These are phyloP conservation scores for Anguilla anguilla DNA, from an alignment of 2,797 vertebrate genomes.

Conservation along the genomic window DNA sequence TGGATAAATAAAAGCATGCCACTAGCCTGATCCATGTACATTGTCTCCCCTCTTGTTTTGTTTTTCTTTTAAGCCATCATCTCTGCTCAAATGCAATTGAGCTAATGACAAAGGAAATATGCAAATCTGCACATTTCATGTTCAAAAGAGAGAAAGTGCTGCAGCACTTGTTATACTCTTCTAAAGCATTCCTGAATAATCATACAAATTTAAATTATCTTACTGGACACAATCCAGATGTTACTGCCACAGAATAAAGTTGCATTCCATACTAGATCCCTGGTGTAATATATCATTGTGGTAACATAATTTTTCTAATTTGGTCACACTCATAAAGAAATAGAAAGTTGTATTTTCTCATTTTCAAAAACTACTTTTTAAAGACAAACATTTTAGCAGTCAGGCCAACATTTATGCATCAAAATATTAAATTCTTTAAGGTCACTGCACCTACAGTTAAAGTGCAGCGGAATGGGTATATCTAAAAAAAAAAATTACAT, in stretches of 20 bases:
- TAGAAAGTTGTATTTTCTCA: not conserved
- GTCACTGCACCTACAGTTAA: too few relatives aligned
- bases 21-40: too few relatives aligned
- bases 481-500: too few relatives aligned
- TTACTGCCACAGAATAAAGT: not conserved
- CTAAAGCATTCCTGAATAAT: not conserved
- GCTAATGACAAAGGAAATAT: not conserved
- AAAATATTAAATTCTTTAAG: too few relatives aligned
- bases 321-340: not conserved
- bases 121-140: not conserved
- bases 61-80: not conserved
- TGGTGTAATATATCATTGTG: not conserved
- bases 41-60: not conserved
- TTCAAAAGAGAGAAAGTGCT: not conserved
- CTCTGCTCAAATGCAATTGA: not conserved
- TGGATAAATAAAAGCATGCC: constrained; percentile 26
- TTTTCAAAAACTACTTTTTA: not conserved
- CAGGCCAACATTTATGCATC: too few relatives aligned
- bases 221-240: not conserved
- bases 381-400: too few relatives aligned
- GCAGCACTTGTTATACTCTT: not conserved
- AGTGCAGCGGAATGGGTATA: too few relatives aligned
- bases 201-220: not conserved
- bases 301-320: not conserved
- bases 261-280: not conserved